Evolutionary conservation across 2,113 vertebrate species (phyloP).

Genomic region (Cyprinodon brontotheroides): DNA sequence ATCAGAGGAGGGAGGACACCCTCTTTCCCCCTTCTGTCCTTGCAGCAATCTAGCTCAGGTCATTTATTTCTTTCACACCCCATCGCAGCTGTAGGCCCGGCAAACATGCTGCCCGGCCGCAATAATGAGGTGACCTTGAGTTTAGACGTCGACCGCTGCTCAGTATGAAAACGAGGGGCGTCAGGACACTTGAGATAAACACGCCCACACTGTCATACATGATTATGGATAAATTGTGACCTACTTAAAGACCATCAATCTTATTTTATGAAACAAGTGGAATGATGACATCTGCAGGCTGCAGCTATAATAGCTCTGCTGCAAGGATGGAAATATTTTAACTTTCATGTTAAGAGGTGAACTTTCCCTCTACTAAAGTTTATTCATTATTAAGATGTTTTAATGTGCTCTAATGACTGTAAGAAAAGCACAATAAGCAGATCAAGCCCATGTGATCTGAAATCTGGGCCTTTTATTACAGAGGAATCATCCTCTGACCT

Average conservation of each 20-base stretch:
- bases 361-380: constrained; percentile 2
- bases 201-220: constrained; percentile 9
- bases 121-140: constrained; percentile 67
- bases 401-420: constrained; percentile 44
- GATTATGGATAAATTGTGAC: constrained; percentile 23
- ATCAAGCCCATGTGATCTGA: constrained; percentile 14
- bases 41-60: constrained; percentile 16
- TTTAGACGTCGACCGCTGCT: constrained; percentile 34
- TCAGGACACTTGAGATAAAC: constrained; percentile 39
- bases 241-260: constrained; percentile 31
- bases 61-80: constrained; percentile 59
- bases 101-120: constrained; percentile 28
- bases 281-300: constrained; percentile 13
- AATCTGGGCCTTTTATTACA: constrained; percentile 11
- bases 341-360: constrained; percentile 6
- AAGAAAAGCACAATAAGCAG: constrained; percentile 7
- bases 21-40: constrained; percentile 42
- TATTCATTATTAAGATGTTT: constrained; percentile 52
- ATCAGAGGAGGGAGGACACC: constrained; percentile 44
- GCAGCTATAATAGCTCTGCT: constrained; percentile 18
- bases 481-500: constrained; percentile 50
- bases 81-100: constrained; percentile 7
- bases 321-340: constrained; percentile 31
- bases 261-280: constrained; percentile 27
- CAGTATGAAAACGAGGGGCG: constrained; percentile 32